phyloP scores from a whole-genome alignment of 2,797 vertebrate species.

The Threskiornis aethiopicus region DNA sequence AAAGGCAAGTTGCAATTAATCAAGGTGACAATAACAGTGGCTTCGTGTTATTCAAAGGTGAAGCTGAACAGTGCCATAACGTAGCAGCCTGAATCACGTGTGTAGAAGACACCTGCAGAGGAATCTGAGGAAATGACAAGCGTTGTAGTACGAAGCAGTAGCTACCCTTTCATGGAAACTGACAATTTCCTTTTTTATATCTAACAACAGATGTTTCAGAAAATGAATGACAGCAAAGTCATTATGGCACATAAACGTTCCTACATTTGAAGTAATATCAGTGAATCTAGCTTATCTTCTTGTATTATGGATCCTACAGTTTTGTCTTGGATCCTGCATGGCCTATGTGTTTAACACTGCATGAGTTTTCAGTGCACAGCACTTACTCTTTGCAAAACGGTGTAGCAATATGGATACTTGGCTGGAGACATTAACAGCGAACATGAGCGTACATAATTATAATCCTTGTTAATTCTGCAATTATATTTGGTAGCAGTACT shows the following conservation, averaged over 20 bases:
- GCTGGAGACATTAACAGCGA: background rate
- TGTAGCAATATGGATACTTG: background rate
- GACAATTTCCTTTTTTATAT: background rate
- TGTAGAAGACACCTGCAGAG: background rate
- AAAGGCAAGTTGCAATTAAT: background rate
- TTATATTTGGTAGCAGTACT: conserved; percentile 15
- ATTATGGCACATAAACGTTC: background rate
- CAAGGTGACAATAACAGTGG: background rate
- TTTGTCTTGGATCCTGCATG: background rate
- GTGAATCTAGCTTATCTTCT: background rate
- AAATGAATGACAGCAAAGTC: background rate
- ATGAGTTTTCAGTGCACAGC: background rate
- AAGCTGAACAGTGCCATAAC: background rate
- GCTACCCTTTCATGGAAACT: background rate
- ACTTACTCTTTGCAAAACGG: background rate
- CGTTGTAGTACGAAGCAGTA: background rate
- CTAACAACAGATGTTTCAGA: background rate
- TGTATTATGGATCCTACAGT: background rate
- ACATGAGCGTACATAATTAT: background rate
- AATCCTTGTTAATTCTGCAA: conserved; percentile 37
- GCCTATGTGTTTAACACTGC: background rate
- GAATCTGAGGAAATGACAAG: background rate
- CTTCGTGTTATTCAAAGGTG: background rate
- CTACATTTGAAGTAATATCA: background rate
- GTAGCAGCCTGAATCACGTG: background rate